A percentile compares a stretch with the other conserved stretches of the same genome.
phyloP scores from a whole-genome alignment of 2,113 vertebrate species.

The Grus americana region DNA sequence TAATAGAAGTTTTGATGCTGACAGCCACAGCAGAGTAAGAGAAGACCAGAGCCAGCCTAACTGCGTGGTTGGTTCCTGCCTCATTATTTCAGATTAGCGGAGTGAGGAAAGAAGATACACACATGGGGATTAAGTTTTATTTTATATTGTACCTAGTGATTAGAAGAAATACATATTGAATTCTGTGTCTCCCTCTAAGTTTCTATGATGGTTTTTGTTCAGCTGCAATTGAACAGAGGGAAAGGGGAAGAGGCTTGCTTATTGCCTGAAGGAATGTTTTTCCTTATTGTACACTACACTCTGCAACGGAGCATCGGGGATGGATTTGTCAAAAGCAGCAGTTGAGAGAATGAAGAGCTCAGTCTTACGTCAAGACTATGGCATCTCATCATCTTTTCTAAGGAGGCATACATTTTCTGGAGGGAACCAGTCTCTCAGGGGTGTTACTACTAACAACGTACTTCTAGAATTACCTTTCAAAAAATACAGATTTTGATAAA shows the following conservation, averaged over 20 bases:
- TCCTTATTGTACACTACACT: neutral
- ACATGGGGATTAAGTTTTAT: neutral
- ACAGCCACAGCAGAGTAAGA: neutral
- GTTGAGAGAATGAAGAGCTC: neutral
- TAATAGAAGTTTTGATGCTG: neutral
- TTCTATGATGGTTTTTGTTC: neutral
- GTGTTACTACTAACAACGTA: neutral
- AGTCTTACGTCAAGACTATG: neutral
- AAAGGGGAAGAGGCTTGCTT: neutral
- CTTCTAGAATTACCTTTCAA: neutral
- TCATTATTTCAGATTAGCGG: neutral
- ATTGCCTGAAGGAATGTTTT: neutral
- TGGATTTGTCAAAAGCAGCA: neutral
- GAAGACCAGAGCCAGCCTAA: neutral
- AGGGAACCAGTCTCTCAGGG: neutral
- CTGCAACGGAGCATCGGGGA: neutral
- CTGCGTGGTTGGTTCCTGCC: neutral
- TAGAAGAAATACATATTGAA: neutral
- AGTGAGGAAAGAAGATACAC: neutral
- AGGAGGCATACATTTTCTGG: neutral
- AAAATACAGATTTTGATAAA: neutral
- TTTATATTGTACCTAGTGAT: neutral
- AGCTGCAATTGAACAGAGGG: neutral
- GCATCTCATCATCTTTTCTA: neutral
- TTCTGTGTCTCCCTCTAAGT: neutral